Evolutionary conservation across 2,113 vertebrate species (phyloP), one percentile per base, ranked within the genome.

Genomic region (Egretta garzetta): DNA sequence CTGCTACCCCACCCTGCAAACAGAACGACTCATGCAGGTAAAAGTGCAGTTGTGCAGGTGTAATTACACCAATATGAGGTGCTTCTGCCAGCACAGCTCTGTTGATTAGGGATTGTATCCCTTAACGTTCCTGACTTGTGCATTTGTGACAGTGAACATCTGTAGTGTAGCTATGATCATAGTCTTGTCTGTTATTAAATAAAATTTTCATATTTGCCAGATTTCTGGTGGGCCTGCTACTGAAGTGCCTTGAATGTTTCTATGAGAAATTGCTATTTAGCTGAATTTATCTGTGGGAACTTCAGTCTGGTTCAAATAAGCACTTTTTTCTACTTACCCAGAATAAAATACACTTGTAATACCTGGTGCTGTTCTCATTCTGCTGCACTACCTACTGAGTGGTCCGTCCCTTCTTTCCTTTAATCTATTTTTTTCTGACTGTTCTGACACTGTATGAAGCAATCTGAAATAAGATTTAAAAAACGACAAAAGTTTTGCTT

Each of bases 21-120:
- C 59, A 71, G 28, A 70, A 20, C 2, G 6, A 9, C 56, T 33
- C 41, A 3, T 6, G 14, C 12, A 52, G 92, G 76, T 86, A 24
- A 67, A 91, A 94, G 88, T 86, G 10, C 80, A 58, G 30, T 22
- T 91, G 6, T 72, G 30, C 35, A 64, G 73, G 12, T 63, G 27
- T n/a, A 3, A 8, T 56, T 32, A 14, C 55, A 68, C 16, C 22
- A 9, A 0, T 4, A 3, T 3, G 33, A 64, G 56, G 27, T 1
- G 2, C n/a, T 67, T 15, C 5, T 4, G 22, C 41, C n/a, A 43
- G 35, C 79, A 17, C 3, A 3, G 63, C 52, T 56, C 50, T 89
- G 5, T 13, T 58, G 30, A 5, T 58, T 1, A 9, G 35, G 41
- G 49, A 2, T 21, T 49, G 28, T 47, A 55, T 41, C 67, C 41